Conservation (phyloP, 2,888 invertebrate species). For the Shargacucullia verbasci region DNA sequence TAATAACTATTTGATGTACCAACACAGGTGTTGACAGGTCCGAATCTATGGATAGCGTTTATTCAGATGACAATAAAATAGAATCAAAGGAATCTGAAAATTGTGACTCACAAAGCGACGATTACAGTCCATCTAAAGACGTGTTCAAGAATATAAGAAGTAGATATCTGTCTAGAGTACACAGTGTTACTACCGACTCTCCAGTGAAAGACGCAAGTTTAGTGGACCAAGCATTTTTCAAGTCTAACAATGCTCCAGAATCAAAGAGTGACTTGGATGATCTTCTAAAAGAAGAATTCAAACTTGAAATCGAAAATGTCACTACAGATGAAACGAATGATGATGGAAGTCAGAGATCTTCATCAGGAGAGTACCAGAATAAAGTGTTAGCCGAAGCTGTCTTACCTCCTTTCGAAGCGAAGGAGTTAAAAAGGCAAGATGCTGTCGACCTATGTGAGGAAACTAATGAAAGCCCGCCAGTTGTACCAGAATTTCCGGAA, state of each 20-base stretch:
- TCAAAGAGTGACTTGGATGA: conserved; percentile 52
- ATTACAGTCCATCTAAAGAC: conserved; percentile 71
- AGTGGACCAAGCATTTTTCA: conserved; percentile 80
- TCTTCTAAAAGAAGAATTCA: conserved; percentile 54
- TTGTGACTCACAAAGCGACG: conserved; percentile 74
- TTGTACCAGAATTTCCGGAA: conserved; percentile 47
- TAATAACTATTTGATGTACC: conserved; percentile 81
- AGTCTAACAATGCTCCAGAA: conserved; percentile 62
- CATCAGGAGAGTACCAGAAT: conserved; percentile 49
- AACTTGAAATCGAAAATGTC: conserved; percentile 74
- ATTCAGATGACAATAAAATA: conserved; percentile 73
- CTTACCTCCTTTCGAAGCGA: conserved; percentile 66
- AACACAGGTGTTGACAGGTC: conserved; percentile 84
- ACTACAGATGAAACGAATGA: conserved; percentile 80
- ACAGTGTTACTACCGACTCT: conserved; percentile 78
- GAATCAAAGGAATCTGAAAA: conserved; percentile 68
- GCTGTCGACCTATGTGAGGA: conserved; percentile 69
- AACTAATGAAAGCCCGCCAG: conserved; percentile 56
- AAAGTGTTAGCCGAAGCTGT: conserved; percentile 61
- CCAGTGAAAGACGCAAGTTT: conserved; percentile 69
- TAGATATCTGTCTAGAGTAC: conserved; percentile 82
- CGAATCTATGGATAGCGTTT: conserved; percentile 80
- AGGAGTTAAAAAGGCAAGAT: conserved; percentile 76
- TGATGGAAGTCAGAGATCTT: conserved; percentile 61
- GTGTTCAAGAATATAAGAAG: conserved; percentile 82